Conservation (phyloP, 2,888 invertebrate genomes). For the Amaurobius ferox region DNA sequence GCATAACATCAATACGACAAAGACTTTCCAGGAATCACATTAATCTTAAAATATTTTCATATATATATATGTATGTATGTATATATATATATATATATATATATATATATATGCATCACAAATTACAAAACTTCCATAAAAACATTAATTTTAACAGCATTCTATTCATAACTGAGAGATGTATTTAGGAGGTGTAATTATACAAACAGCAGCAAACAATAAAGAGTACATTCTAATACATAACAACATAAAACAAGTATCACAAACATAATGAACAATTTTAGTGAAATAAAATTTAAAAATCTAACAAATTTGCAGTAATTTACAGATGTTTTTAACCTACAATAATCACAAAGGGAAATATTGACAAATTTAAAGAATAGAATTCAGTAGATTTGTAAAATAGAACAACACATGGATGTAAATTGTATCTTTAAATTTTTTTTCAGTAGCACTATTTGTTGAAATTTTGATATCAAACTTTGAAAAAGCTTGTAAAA, state of each 20-base stretch:
- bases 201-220: not conserved
- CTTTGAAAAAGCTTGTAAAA: no score
- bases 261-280: not conserved
- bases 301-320: not conserved
- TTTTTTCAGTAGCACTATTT: no score
- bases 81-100: slow-evolving; percentile 27
- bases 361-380: no score
- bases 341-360: no score
- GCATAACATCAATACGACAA: slow-evolving; percentile 36
- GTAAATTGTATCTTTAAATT: no score
- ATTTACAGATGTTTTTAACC: no score
- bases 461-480: no score
- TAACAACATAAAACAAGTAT: not conserved
- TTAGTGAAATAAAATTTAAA: not conserved
- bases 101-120: slow-evolving; percentile 59
- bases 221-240: not conserved
- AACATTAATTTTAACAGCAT: not conserved
- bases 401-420: no score
- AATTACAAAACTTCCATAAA: slow-evolving; percentile 56
- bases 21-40: slow-evolving; percentile 44
- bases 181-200: not conserved
- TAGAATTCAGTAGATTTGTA: no score
- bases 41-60: slow-evolving; percentile 61
- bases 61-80: slow-evolving; percentile 48
- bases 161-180: not conserved